Conservation (phyloP, 2,797 vertebrate genomes). For the Synanceia verrucosa region DNA sequence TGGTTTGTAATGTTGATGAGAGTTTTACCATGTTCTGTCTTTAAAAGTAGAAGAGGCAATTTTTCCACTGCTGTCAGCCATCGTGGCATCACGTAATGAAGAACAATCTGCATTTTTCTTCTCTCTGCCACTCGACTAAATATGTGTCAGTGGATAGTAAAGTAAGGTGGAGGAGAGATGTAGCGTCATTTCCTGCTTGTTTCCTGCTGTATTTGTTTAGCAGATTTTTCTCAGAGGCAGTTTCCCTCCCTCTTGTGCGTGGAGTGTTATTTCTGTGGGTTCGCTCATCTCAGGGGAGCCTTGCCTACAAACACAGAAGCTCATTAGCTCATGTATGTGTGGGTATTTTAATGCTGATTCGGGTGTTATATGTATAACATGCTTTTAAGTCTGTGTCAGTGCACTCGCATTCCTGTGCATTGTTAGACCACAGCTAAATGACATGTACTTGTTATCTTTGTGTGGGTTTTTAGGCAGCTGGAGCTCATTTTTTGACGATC, state of each 20-base stretch:
- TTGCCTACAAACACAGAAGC: slow-evolving; percentile 67
- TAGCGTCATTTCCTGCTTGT: slow-evolving; percentile 51
- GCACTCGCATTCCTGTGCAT: slow-evolving; percentile 6
- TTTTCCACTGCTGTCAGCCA: slow-evolving; percentile 2
- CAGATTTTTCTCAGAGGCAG: slow-evolving; percentile 60
- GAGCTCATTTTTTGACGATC: slow-evolving; percentile 62
- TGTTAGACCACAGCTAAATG: slow-evolving; percentile 20
- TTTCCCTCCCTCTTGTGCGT: slow-evolving; percentile 38
- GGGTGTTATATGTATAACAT: slow-evolving; percentile 37
- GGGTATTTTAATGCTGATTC: slow-evolving; percentile 47
- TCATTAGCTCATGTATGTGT: slow-evolving; percentile 62
- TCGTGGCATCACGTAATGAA: slow-evolving; percentile 5
- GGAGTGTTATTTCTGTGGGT: slow-evolving; percentile 65
- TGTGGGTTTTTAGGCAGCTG: slow-evolving; percentile 43
- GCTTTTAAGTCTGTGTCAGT: slow-evolving; percentile 21
- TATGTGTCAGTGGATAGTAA: slow-evolving; percentile 27
- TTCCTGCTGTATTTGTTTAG: slow-evolving; percentile 67
- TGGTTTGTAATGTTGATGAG: not conserved
- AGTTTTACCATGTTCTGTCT: not conserved
- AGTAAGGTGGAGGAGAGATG: slow-evolving; percentile 22
- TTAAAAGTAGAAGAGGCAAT: not conserved
- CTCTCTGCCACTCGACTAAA: slow-evolving; percentile 21
- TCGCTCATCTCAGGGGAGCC: slow-evolving; percentile 64
- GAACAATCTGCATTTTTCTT: slow-evolving; percentile 16
- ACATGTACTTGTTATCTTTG: slow-evolving; percentile 3